Base-by-base conservation (phyloP, 2,888 invertebrate genomes). In the Pseudococcus longispinus region DNA sequence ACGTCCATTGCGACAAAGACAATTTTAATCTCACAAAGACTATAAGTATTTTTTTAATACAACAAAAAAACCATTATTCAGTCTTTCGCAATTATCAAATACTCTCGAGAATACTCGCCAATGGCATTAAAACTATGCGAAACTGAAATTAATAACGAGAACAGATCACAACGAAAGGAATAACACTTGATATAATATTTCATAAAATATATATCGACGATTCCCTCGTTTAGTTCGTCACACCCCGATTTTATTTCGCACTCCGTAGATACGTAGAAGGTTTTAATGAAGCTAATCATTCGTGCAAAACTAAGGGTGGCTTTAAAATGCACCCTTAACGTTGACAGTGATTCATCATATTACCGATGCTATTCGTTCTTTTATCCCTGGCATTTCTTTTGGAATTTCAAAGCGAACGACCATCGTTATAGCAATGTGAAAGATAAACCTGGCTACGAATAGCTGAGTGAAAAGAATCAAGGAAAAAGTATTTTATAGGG, bases 281-380 rank as follows among this genome's bases (percentile, higher is more conserved):
- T 87, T 87, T 82, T 87, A 87, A 87, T 87, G 87, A 87, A 87
- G 87, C 87, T 77, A 87, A 87, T 87, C 87, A 87, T 87, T 80
- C 87, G 87, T 87, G 82, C 87, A 87, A 87, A 87, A 82, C 80
- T 77, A 20, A 44, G 77, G 82, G 77, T 77, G 82, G 55, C 60
- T 83, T 84, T 65, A 42, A 42, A 29, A 65, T 37, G 84, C 84
- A 60, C 84, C 60, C 65, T 70, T 42, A 42, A 37, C 84, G 37
- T 70, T 60, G 84, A 65, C 84, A 60, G 60, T 84, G 84, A 84
- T 84, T 84, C 84, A 84, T 84, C 84, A 84, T 84, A 60, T 51
- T 37, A 20, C 23, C 70, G 65, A 65, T 55, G 60, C 13, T 70
- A 29, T 70, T 29, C 70, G 70, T 70, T 29, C 13, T 70, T 60